Evolutionary conservation across 92 coral and sea anemone species (phyloP).

Genomic region (Siderastrea siderea): DNA sequence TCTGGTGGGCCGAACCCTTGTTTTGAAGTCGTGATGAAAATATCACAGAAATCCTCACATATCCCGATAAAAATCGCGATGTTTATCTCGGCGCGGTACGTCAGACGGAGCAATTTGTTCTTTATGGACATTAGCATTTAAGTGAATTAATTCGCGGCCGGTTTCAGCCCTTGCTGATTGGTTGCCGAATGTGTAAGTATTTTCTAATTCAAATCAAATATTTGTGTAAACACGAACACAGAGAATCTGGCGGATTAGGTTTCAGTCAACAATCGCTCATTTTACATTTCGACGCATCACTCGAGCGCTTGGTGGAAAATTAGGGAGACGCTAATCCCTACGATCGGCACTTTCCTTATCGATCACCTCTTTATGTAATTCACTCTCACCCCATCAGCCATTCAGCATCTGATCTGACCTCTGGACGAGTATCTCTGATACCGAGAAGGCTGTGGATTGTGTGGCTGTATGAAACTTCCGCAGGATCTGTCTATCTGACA

Average conservation of each 20-base stretch:
- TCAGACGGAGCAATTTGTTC: constrained; percentile 33
- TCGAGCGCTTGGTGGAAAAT: constrained; percentile 31
- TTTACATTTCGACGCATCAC: constrained; percentile 50
- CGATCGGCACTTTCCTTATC: constrained; percentile 37
- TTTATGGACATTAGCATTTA: constrained; percentile 62
- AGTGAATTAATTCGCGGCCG: constrained; percentile 63
- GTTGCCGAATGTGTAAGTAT: constrained; percentile 55
- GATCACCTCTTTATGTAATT: constrained; percentile 38
- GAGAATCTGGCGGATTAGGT: constrained; percentile 43
- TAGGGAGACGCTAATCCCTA: constrained; percentile 41
- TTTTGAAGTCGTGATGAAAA: constrained; percentile 29
- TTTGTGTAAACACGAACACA: constrained; percentile 48
- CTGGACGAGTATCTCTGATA: constrained; percentile 24
- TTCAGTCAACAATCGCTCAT: constrained; percentile 54
- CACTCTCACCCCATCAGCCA: constrained; percentile 49
- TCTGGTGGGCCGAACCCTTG: constrained; percentile 20
- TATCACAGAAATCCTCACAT: constrained; percentile 27
- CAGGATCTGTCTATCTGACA: constrained; percentile 47
- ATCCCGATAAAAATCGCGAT: constrained; percentile 32
- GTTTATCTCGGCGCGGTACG: constrained; percentile 18
- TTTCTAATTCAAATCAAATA: constrained; percentile 72
- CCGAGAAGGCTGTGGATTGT: constrained; percentile 28
- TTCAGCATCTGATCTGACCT: constrained; percentile 52
- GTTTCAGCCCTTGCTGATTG: constrained; percentile 62
- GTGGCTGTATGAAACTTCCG: constrained; percentile 23